Evolutionary conservation across 2,797 vertebrate species (phyloP).

Genomic region (Notamacropus eugenii): DNA sequence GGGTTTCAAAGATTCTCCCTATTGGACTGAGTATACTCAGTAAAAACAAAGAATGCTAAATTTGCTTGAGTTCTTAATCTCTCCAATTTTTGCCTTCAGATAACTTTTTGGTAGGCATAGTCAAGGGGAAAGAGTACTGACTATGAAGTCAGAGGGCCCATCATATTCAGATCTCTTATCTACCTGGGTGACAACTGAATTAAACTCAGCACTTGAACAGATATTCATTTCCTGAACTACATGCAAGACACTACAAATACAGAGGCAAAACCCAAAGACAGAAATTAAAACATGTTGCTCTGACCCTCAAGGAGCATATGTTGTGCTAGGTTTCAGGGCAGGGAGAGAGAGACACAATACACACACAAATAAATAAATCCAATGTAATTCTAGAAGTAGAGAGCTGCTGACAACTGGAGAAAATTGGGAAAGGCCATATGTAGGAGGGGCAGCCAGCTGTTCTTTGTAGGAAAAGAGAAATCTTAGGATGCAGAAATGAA

Average conservation of each 20-base stretch:
- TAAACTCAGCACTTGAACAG: not conserved
- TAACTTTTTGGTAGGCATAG: not conserved
- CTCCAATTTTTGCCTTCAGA: not conserved
- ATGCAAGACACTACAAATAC: not conserved
- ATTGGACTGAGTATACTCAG: too few relatives aligned
- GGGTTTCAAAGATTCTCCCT: too few relatives aligned
- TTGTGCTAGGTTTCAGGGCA: not conserved
- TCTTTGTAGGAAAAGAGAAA: not conserved
- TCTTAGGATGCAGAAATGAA: not conserved
- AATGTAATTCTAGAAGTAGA: not conserved
- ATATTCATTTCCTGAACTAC: not conserved
- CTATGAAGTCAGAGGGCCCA: not conserved
- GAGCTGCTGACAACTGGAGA: not conserved
- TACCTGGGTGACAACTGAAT: not conserved
- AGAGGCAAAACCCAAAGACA: not conserved
- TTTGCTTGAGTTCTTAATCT: not conserved
- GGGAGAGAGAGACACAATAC: not conserved
- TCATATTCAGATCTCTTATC: not conserved
- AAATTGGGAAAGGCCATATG: not conserved
- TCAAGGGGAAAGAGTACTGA: not conserved
- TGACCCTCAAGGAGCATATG: not conserved
- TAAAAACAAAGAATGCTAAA: too few relatives aligned
- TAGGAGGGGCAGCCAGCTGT: not conserved
- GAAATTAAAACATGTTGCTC: not conserved
- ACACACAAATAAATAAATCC: not conserved